Base-by-base conservation (phyloP, 2,888 invertebrate genomes). In the Zele albiditarsus region DNA sequence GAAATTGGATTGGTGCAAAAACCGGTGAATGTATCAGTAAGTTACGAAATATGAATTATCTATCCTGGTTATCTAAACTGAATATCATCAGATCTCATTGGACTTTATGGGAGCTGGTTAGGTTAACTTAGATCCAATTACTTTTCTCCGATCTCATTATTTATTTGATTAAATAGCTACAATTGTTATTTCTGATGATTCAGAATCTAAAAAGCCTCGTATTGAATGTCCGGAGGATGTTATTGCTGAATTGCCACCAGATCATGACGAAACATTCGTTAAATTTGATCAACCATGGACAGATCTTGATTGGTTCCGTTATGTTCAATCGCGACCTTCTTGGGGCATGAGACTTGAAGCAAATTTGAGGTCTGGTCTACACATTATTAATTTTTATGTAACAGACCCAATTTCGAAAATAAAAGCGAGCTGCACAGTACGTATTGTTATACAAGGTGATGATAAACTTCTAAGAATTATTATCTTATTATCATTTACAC, bases 201-300 rank as follows among this genome's bases (percentile, higher is more conserved):
- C 83, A 91, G 91, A 90, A 77, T 90, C 90, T 81, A 89, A 90
- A 78, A 90, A 89, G 76, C 91, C 91, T n/a, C 89, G 90, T 80
- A 88, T 92, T 73, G 89, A 90, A 79, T 92, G 92, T 80, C 92
- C 92, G 2, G 87, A 89, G 58, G 90, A 91, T 79, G 89, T 91
- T 68, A 82, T 86, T 23, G 87, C 90, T 8, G 89, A 90, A 74
- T 79, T 91, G 60, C 86, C 90, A 20, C 89, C 90, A 5, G 89
- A 90, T 65, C 87, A 89, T 77, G 89, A 87, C 76, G 88, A 89
- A 72, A 89, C 90, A 2, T 89, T 90, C 81, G 90, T 92, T 57
- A 89, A 89, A 57, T 90, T 91, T 78, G 90, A 90, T 67, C 90
- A 90, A 76, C 91, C 92, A 4, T 89, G 89, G 75, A 91, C 91